phyloP scores from a whole-genome alignment of 2,113 vertebrate species.

The Oreochromis aureus region DNA sequence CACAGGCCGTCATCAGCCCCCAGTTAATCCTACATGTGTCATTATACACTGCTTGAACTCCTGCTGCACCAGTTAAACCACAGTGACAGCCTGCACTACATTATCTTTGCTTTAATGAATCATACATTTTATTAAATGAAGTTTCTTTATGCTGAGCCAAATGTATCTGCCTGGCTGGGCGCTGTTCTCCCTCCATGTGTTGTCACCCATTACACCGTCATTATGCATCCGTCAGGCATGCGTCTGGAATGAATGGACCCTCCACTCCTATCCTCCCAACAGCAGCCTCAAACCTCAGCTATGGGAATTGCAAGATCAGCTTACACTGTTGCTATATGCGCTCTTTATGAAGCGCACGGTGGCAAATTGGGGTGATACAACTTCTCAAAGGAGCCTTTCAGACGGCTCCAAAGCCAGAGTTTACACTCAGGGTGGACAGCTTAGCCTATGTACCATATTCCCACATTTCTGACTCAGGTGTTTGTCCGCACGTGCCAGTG shows the following conservation, averaged over 20 bases:
- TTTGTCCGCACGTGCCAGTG: not conserved
- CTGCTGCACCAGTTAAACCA: not conserved
- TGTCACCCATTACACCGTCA: not conserved
- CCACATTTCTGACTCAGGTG: constrained; percentile 18
- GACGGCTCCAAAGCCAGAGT: constrained; percentile 13
- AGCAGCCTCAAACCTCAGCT: constrained; percentile 39
- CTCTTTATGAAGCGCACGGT: constrained; percentile 25
- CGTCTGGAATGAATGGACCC: constrained; percentile 22
- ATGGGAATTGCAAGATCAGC: constrained; percentile 28
- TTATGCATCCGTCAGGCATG: constrained; percentile 34
- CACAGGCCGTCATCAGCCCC: not conserved
- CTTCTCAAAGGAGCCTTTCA: constrained; percentile 48
- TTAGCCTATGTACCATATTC: constrained; percentile 1
- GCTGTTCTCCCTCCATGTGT: not conserved
- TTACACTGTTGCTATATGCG: constrained; percentile 28
- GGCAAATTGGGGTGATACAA: not conserved
- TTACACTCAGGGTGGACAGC: constrained; percentile 48
- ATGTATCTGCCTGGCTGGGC: not conserved
- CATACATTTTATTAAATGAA: not conserved
- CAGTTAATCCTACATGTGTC: not conserved
- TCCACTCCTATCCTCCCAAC: constrained; percentile 5
- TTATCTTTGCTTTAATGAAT: not conserved
- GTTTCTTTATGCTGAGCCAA: not conserved
- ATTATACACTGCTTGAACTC: not conserved
- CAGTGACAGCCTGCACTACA: not conserved